Percentiles rank a stretch among this genome's conserved stretches.
These are phyloP conservation scores for Harpagifer antarcticus DNA, from an alignment of 2,797 vertebrate species.

Conservation along the genomic window DNA sequence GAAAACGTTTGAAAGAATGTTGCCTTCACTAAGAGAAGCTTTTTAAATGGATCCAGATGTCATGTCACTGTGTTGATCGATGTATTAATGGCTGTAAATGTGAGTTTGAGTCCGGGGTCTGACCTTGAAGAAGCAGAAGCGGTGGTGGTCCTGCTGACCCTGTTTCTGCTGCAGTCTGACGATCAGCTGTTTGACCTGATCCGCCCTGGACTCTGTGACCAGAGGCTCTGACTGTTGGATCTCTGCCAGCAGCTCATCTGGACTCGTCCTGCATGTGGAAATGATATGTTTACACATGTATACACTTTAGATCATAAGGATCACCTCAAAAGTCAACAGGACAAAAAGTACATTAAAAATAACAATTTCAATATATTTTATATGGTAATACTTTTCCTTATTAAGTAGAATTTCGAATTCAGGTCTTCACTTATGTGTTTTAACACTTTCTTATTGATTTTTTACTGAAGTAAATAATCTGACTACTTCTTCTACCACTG, in stretches of 20 bases:
- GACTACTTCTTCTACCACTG: too few relatives aligned
- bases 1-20: not conserved
- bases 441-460: too few relatives aligned
- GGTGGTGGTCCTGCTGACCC: constrained; percentile 85
- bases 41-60: not conserved
- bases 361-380: too few relatives aligned
- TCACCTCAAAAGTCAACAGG: too few relatives aligned
- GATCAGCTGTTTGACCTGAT: constrained; percentile 89
- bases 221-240: constrained; percentile 90
- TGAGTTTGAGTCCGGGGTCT: constrained; percentile 36
- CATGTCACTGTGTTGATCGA: not conserved
- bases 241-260: constrained; percentile 86
- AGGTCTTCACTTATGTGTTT: too few relatives aligned
- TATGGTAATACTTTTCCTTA: too few relatives aligned
- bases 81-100: not conserved
- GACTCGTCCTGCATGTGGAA: constrained; percentile 84
- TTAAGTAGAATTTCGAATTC: too few relatives aligned
- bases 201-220: constrained; percentile 86
- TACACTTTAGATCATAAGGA: not conserved
- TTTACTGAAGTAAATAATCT: too few relatives aligned
- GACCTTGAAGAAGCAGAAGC: constrained; percentile 93
- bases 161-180: constrained; percentile 91
- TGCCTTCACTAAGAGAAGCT: not conserved
- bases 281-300: not conserved
- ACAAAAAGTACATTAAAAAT: too few relatives aligned